Percentiles rank a stretch among this genome's conserved stretches.
Evolutionary conservation across 2,113 vertebrate genomes (phyloP).

Genomic region (Peromyscus polionotus): DNA sequence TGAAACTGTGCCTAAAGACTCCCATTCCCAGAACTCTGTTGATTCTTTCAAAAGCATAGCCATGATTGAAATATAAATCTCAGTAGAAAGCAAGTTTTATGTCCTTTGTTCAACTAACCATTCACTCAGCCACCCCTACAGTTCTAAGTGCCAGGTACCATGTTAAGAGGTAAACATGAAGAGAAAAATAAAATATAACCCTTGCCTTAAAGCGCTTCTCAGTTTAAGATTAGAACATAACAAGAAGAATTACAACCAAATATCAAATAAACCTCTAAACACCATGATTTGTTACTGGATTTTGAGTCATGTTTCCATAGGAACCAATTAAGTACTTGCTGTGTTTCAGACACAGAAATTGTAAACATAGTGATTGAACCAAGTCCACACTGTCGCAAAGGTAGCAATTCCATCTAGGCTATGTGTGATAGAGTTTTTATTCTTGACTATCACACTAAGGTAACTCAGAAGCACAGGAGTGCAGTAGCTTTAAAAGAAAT

Average conservation of each 20-base stretch:
- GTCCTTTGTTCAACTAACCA: background rate
- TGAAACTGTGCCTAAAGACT: constrained; percentile 74
- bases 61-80: constrained; percentile 9
- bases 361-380: background rate
- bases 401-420: constrained; percentile 16
- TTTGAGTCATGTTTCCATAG: background rate
- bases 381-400: constrained; percentile 19
- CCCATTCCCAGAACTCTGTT: constrained; percentile 56
- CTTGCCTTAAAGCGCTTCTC: too few relatives aligned
- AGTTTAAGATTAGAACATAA: background rate
- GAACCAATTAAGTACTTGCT: background rate
- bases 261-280: background rate
- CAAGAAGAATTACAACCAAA: background rate
- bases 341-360: background rate
- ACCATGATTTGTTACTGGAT: background rate
- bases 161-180: background rate
- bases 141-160: background rate
- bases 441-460: background rate
- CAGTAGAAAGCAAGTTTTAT: constrained; percentile 43
- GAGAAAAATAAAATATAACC: background rate
- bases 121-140: background rate
- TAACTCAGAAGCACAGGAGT: background rate
- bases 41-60: constrained; percentile 59
- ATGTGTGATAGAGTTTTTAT: background rate
- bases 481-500: background rate